Conservation (phyloP, 1,140 invertebrate species). For the Solenopsis fugax region DNA sequence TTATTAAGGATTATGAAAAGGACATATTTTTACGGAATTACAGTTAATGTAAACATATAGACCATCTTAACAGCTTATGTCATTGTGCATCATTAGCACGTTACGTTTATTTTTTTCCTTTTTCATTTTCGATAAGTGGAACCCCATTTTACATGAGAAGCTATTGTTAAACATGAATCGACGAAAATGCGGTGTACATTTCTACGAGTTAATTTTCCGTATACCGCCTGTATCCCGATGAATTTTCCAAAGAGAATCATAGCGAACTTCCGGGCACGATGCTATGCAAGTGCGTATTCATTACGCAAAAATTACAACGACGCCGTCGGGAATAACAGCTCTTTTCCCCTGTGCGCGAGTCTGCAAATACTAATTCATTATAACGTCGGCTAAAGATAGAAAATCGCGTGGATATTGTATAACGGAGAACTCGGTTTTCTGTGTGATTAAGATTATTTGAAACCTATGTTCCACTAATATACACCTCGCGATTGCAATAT, state of each 20-base stretch:
- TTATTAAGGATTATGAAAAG: background rate
- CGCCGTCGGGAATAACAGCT: slow-evolving; percentile 63
- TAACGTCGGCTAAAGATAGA: slow-evolving; percentile 52
- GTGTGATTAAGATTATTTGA: slow-evolving; percentile 49
- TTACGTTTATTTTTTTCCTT: background rate
- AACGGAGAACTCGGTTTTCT: slow-evolving; percentile 21
- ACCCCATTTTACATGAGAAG: slow-evolving; percentile 24
- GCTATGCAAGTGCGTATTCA: slow-evolving; percentile 63
- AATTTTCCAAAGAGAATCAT: slow-evolving; percentile 64
- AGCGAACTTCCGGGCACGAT: slow-evolving; percentile 60
- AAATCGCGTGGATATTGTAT: slow-evolving; percentile 60
- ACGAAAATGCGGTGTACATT: slow-evolving; percentile 59
- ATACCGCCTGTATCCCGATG: slow-evolving; percentile 49
- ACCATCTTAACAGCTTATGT: background rate
- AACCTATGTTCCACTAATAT: background rate
- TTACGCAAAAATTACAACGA: slow-evolving; percentile 65
- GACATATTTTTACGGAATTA: background rate
- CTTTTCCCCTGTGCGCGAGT: slow-evolving; percentile 47
- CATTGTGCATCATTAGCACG: slow-evolving; percentile 15
- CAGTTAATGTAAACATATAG: background rate
- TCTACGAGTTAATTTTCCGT: slow-evolving; percentile 54
- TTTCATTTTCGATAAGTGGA: slow-evolving; percentile 27
- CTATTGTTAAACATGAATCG: slow-evolving; percentile 57
- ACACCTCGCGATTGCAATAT: background rate
- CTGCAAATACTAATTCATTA: slow-evolving; percentile 58